Percentiles rank a stretch among this genome's conserved stretches.
Conservation (phyloP, 2,113 vertebrate species). For the Myxocyprinus asiaticus region DNA sequence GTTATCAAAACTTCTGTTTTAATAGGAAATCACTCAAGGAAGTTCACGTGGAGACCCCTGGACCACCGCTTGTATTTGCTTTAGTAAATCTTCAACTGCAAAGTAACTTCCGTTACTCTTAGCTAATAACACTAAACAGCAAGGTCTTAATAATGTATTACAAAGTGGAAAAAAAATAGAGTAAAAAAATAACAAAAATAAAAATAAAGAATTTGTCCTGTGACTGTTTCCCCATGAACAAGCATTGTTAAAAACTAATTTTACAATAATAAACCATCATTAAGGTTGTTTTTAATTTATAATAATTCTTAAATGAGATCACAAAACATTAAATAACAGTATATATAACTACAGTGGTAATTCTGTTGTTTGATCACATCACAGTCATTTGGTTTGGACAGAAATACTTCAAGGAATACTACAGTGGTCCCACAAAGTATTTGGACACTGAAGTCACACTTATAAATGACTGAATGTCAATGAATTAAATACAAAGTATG, state of each 20-base stretch:
- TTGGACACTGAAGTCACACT: no score
- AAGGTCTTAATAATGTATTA: neutral
- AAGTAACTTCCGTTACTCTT: neutral
- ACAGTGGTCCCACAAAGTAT: no score
- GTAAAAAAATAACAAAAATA: neutral
- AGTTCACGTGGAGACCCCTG: neutral
- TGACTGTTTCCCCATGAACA: neutral
- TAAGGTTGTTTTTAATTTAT: neutral
- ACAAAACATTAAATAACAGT: neutral
- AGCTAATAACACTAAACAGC: neutral
- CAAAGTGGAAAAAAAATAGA: neutral
- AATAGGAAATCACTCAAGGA: neutral
- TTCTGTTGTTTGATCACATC: neutral
- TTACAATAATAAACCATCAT: neutral
- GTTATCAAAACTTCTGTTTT: no score
- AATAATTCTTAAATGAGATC: neutral
- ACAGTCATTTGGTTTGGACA: neutral
- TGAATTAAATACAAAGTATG: no score
- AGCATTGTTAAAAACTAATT: neutral
- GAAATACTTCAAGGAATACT: neutral
- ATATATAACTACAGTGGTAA: constrained; percentile 1
- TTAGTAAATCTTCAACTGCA: neutral
- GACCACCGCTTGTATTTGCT: neutral
- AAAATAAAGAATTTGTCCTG: neutral
- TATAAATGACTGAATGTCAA: no score